phyloP scores from a whole-genome alignment of 1,140 invertebrate species.

The Helicoverpa zea region DNA sequence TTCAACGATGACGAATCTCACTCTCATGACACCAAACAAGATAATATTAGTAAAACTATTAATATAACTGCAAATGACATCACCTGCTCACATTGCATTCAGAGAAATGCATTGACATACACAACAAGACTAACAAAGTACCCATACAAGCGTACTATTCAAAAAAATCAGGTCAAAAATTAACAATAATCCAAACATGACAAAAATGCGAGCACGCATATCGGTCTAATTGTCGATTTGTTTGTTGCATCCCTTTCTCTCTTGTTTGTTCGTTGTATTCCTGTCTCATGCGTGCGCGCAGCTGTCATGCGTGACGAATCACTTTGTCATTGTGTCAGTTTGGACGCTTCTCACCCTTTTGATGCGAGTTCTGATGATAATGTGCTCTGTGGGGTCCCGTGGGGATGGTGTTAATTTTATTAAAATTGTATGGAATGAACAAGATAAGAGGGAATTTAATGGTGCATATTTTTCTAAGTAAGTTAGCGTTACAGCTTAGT shows the following conservation, averaged over 20 bases:
- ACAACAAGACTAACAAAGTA: slow-evolving; percentile 14
- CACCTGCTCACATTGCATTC: slow-evolving; percentile 22
- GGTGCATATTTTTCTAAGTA: not conserved
- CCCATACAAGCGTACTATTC: slow-evolving; percentile 14
- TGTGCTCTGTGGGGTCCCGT: slow-evolving; percentile 44
- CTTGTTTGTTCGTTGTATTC: slow-evolving; percentile 12
- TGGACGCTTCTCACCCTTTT: slow-evolving; percentile 80
- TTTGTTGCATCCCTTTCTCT: slow-evolving; percentile 50
- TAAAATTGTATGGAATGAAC: slow-evolving; percentile 16
- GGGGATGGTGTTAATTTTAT: slow-evolving; percentile 44
- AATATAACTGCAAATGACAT: not conserved
- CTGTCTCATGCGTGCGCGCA: slow-evolving; percentile 65
- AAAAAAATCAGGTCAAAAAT: slow-evolving; percentile 52
- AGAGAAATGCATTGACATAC: slow-evolving; percentile 19
- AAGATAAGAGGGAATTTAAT: not conserved
- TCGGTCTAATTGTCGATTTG: slow-evolving; percentile 63
- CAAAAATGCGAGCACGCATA: slow-evolving; percentile 46
- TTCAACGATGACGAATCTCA: not conserved
- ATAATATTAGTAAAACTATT: not conserved
- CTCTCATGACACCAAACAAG: not conserved
- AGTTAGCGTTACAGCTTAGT: too few species aligned
- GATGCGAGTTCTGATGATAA: slow-evolving; percentile 54
- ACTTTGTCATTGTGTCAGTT: slow-evolving; percentile 82
- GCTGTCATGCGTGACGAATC: slow-evolving; percentile 81
- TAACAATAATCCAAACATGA: slow-evolving; percentile 47